Evolutionary conservation across 1,140 invertebrate genomes (phyloP), one percentile per base, ranked within the genome.

Genomic region (Lepidurus apus): DNA sequence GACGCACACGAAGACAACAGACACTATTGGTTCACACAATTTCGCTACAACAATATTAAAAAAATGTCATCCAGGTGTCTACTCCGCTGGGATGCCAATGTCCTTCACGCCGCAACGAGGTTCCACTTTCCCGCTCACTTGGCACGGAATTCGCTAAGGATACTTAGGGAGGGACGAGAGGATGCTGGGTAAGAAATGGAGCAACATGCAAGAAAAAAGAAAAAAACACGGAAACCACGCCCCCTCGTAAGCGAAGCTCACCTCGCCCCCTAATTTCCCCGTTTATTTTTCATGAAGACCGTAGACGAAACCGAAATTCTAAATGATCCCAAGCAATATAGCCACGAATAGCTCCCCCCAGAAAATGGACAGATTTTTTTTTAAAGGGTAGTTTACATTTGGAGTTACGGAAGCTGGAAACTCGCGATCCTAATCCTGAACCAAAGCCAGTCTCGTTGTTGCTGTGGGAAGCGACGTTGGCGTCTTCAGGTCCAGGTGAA

Each of bases 331-430:
- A 65, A 65, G 53, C 53, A 65, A 5, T 65, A 65, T 7, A 65
- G 53, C 2, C 53, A 65, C 53, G 21, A 65, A 65, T 21, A 65
- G 53, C n/a, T 65, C 53, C 3, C 17, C 17, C 6, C 17, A 65
- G 6, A 65, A 65, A 65, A 65, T 21, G 7, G 53, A 65, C 53
- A 65, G 53, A 65, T 65, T 13, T 65, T 17, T 21, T 65, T 65
- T 17, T 13, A 65, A 65, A 9, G 53, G 21, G 53, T 65, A 65
- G 53, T 65, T 65, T 65, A 65, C 53, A 65, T 65, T 65, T 65
- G 53, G 53, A 65, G 53, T 65, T 65, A 65, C 53, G 53, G 17
- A 65, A 65, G 53, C 53, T 65, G 53, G 53, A 65, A 65, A 65
- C 53, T n/a, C 53, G 53, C 53, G 53, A 13, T 65, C 53, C 53